Percentiles rank a stretch among this genome's conserved stretches.
phyloP scores from a whole-genome alignment of 35 echinoderm and acorn worm species.

The Amphiura filiformis region DNA sequence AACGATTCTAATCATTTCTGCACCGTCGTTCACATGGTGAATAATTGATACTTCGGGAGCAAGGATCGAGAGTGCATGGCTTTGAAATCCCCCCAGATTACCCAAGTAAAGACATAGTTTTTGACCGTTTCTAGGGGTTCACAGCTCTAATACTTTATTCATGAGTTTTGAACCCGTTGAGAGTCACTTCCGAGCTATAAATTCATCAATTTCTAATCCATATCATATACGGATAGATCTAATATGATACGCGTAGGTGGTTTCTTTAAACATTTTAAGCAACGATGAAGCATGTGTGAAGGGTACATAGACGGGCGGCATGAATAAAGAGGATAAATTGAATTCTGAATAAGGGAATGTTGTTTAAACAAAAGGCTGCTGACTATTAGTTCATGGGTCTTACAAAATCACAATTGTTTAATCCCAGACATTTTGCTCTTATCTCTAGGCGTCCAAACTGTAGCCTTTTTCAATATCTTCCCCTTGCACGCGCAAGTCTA shows the following conservation, averaged over 20 bases:
- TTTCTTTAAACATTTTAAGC: conserved; percentile 5
- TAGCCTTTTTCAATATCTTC: too few relatives aligned
- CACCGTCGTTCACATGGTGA: background rate
- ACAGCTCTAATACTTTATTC: background rate
- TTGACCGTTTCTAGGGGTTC: conserved; percentile 6
- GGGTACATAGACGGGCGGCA: background rate
- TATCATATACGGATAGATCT: conserved; percentile 4
- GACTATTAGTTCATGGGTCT: too few relatives aligned
- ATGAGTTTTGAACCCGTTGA: background rate
- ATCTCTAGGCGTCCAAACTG: too few relatives aligned
- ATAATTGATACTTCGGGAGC: conserved; percentile 11
- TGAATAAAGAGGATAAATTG: background rate
- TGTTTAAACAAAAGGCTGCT: too few relatives aligned
- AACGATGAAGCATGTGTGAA: background rate
- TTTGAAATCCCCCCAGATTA: background rate
- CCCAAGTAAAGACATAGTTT: background rate
- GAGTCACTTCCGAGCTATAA: conserved; percentile 10
- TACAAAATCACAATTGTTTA: too few relatives aligned
- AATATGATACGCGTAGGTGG: conserved; percentile 6
- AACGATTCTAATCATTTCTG: background rate
- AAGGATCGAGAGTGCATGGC: conserved; percentile 5
- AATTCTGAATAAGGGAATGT: background rate
- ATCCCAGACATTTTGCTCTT: too few relatives aligned
- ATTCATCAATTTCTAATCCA: conserved; percentile 12
- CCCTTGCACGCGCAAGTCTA: too few relatives aligned